Base-by-base conservation (phyloP, 1,140 invertebrate species). In the Lepidurus couesii region DNA sequence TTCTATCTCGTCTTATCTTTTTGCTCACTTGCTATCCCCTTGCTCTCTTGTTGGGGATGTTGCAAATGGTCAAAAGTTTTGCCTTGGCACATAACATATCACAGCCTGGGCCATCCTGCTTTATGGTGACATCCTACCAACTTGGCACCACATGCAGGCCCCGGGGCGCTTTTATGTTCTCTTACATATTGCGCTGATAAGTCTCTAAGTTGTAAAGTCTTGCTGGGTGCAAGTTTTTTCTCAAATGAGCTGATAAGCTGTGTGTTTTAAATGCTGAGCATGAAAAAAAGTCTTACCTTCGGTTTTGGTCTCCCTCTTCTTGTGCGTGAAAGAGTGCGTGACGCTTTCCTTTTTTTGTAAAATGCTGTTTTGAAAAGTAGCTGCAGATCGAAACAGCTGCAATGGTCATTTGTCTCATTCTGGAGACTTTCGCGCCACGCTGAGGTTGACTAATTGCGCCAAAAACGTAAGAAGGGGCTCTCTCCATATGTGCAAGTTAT, bases 51-150 rank as follows among this genome's bases (percentile, higher is more conserved):
- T n/a, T 65, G 53, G 13, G 21, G 53, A 65, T 13, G 9, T 4
- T 34, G 34, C 34, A 34, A 34, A 34, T 34, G 34, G 34, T 34
- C 34, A 4, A 34, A 34, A 34, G 1, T 34, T 34, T 34, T 34
- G 34, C 4, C 53, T 65, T 21, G 53, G 53, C 53, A 65, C 53
- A 65, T 65, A 65, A 65, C 53, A 21, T 65, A 65, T 65, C 53
- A 65, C 53, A 65, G 16, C 34, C 21, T 13, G 53, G 53, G 21
- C 53, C 53, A 65, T 65, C 13, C 53, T 65, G 8, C 16, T 65
- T 65, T 65, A 65, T 65, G 53, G 53, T 65, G 53, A 65, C 53
- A 65, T 65, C 53, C 53, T 21, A 65, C 16, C 53, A 65, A 65
- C 9, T 65, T 65, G 53, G 53, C 53, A 65, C 53, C 53, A 65